Evolutionary conservation across 2,797 vertebrate species (phyloP), one percentile per base, ranked within the genome.

Genomic region (Eulemur albifrons): DNA sequence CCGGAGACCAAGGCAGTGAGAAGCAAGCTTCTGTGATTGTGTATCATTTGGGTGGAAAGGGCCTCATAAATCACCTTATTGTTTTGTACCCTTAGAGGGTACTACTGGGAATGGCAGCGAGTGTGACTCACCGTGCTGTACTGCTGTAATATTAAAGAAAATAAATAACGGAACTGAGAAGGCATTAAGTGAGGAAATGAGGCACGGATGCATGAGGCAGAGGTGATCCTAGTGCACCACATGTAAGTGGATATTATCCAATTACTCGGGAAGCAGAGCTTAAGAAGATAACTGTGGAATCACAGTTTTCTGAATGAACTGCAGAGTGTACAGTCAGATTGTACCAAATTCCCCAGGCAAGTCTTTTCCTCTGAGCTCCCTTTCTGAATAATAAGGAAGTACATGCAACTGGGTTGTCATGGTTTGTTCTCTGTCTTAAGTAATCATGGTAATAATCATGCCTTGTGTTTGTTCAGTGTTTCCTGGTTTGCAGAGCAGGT

Each of bases 141-240:
- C 96, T 98, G 98, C 98, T 97, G 97, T 97, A 98, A 98, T 98
- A 99, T 98, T 98, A 98, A 98, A 98, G 98, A 98, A 99, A 98
- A 98, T 98, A 99, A 99, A 98, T 98, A 99, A 98, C 85, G 97
- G 98, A 98, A 93, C 97, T 97, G 96, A 98, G 98, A 98, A 98
- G 97, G 97, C 98, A 98, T 98, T 98, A 98, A 98, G 94, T 97
- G 98, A 98, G 98, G 98, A 99, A 99, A 99, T 98, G 98, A 98
- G 97, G 97, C 98, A 98, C 38, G 79, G 93, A 97, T 96, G 82
- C 0, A 0, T 97, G 97, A 98, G 97, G 91, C 96, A 93, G 96
- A 98, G 97, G 98, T 95, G 98, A 98, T 97, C 83, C 92, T 97
- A 91, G 96, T 95, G 81, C 86, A 90, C 85, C 93, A 85, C 88